Conservation (phyloP, 2,888 invertebrate genomes). For the Rotaria socialis region DNA sequence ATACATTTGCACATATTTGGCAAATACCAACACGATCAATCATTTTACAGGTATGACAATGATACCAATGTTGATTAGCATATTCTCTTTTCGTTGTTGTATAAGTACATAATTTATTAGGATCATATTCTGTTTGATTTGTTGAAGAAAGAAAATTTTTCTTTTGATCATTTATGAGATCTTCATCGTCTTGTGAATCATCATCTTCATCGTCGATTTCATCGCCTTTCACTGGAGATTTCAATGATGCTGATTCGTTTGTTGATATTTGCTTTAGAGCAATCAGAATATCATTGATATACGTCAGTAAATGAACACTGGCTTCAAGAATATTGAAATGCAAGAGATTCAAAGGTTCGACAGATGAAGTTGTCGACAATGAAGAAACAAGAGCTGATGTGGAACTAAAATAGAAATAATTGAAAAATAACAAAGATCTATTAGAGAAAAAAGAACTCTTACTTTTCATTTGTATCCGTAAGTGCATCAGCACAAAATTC, state of each 20-base stretch:
- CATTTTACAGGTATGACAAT: conserved; percentile 98
- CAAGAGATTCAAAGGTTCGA: background rate
- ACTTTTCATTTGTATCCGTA: background rate
- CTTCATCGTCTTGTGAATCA: conserved; percentile 52
- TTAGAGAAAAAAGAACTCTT: background rate
- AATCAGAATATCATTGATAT: conserved; percentile 72
- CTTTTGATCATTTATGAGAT: conserved; percentile 52
- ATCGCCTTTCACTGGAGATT: background rate
- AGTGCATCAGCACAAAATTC: conserved; percentile 29
- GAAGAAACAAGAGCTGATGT: background rate
- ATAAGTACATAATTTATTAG: conserved; percentile 74
- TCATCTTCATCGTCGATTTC: conserved; percentile 45
- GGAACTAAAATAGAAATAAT: background rate
- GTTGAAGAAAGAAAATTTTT: conserved; percentile 37
- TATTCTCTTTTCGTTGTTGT: conserved; percentile 93
- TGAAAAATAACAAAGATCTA: background rate
- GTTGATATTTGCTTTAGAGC: conserved; percentile 61
- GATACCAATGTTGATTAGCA: conserved; percentile 84
- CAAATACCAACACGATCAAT: conserved; percentile 96
- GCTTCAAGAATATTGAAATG: conserved; percentile 58
- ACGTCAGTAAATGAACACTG: conserved; percentile 76
- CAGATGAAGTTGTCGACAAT: background rate
- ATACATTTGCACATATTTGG: conserved; percentile 90
- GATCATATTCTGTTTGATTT: conserved; percentile 6
- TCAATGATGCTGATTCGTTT: conserved; percentile 53